Conservation (phyloP, 2,797 vertebrate species). For the Helarctos malayanus region DNA sequence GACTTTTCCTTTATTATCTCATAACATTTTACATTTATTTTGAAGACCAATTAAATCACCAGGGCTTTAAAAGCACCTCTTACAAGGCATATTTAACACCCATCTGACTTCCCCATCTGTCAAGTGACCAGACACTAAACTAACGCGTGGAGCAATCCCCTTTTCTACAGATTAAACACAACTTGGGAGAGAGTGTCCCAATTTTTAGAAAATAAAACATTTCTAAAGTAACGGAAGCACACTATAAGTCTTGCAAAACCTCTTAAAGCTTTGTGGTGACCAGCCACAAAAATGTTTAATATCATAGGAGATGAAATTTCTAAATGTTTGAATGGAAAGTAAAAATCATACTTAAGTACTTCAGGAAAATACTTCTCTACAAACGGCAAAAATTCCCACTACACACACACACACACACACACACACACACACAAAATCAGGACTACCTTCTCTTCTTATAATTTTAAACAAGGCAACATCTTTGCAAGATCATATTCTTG, state of each 20-base stretch:
- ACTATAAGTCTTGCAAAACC: background rate
- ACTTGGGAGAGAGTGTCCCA: background rate
- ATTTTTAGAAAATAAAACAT: constrained; percentile 41
- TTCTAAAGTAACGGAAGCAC: background rate
- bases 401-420: background rate
- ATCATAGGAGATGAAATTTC: background rate
- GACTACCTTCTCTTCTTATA: background rate
- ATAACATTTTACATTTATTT: background rate
- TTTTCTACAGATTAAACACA: background rate
- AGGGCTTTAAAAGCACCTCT: background rate
- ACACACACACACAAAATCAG: background rate
- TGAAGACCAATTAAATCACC: background rate
- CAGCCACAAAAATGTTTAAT: background rate
- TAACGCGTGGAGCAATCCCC: background rate
- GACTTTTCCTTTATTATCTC: background rate
- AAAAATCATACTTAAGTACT: background rate
- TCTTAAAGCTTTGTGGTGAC: background rate
- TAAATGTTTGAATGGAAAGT: background rate
- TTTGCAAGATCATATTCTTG: background rate
- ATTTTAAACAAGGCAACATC: background rate
- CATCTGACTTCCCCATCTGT: constrained; percentile 20
- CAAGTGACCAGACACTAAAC: background rate
- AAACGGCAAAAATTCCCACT: background rate
- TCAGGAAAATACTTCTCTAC: background rate
- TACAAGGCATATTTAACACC: background rate